Base-by-base conservation (phyloP, 2,888 invertebrate genomes). In the Petrolisthes cinctipes region DNA sequence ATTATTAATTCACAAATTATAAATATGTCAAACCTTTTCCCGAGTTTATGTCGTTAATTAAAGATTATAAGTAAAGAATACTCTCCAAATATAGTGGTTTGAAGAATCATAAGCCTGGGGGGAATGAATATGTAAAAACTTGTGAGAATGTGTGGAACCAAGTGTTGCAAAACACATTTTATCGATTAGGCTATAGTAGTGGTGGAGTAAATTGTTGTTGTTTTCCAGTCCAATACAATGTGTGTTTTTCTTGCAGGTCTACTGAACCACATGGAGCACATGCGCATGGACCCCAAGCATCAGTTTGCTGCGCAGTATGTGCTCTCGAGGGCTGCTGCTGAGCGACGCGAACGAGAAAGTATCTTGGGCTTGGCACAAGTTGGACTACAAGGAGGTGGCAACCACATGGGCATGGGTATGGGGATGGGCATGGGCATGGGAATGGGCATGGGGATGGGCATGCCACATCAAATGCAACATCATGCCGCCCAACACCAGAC, bases 201-300 rank as follows among this genome's bases (percentile, higher is more conserved):
- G 37, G 37, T 37, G 37, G 37, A 37, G 37, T 37, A 37, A 37
- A 37, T 37, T 37, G 2, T 37, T 37, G 37, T 37, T 37, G 37
- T 1, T 37, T 37, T 37, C 1, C 37, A 37, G 37, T 37, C 37
- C 2, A 37, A 37, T 37, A 37, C 37, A 76, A 76, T 37, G 51
- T 37, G n/a, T 76, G 37, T 76, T 79, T 83, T 84, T 76, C 91
- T 94, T 94, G 56, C 94, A 98, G 98, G 97, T 92, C 95, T 98
- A 57, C 94, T 98, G 88, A 96, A 97, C 89, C 98, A 98, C 93
- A 97, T 98, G 97, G 97, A 98, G 92, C 97, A 97, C 93, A 97
- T 98, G 97, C 95, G 97, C 92, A 97, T 97, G 97, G 97, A 98
- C 93, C 97, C 97, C 0, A 98, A 98, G 93, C 97, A 98, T 94